These are phyloP conservation scores for Daktulosphaira vitifoliae DNA, from an alignment of 1,140 invertebrate genomes.

Conservation along the genomic window DNA sequence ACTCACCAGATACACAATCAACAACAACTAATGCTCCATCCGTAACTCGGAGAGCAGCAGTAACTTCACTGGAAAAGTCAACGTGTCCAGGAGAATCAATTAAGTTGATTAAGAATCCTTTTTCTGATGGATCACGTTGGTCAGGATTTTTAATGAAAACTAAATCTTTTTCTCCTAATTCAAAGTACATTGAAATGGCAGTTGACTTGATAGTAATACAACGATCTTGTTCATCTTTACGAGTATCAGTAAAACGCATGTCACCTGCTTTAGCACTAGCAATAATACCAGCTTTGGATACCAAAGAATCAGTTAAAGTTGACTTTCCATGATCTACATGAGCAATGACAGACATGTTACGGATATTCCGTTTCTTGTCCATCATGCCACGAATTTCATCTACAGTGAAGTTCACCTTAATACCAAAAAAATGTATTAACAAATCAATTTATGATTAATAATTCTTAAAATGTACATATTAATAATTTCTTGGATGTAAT, in stretches of 20 bases:
- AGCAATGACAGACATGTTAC: constrained; percentile 99
- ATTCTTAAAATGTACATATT: not conserved
- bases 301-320: constrained; percentile 96
- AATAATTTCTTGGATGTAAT: not conserved
- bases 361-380: constrained; percentile 99
- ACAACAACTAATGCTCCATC: constrained; percentile 98
- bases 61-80: constrained; percentile 98
- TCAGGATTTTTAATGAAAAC: constrained; percentile 80
- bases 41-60: constrained; percentile 95
- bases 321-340: constrained; percentile 99
- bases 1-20: constrained; percentile 94
- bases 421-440: constrained; percentile 33
- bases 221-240: constrained; percentile 98
- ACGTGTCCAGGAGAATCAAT: constrained; percentile 99
- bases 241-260: constrained; percentile 96
- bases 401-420: constrained; percentile 99
- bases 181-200: constrained; percentile 99
- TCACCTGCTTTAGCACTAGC: constrained; percentile 96
- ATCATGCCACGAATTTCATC: constrained; percentile 99
- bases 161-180: constrained; percentile 84
- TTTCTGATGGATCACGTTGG: constrained; percentile 79
- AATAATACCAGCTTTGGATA: constrained; percentile 99
- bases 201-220: constrained; percentile 99
- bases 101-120: constrained; percentile 97
- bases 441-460: not conserved